phyloP scores from a whole-genome alignment of 2,888 invertebrate genomes.

The Torymus auratus region DNA sequence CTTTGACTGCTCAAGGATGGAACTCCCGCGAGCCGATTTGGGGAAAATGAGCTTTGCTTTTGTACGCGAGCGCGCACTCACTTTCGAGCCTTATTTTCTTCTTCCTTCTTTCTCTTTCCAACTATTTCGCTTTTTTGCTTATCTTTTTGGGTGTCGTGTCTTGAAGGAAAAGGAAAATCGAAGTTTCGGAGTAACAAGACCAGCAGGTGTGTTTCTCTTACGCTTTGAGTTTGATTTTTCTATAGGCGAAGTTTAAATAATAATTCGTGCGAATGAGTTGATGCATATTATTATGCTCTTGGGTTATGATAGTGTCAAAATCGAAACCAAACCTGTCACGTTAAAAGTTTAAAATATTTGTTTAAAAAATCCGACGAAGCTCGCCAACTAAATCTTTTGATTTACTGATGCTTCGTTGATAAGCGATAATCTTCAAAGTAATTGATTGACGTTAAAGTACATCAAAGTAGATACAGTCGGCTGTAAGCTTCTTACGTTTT shows the following conservation, averaged over 20 bases:
- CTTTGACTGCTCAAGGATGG: conserved; percentile 40
- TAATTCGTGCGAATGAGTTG: conserved; percentile 24
- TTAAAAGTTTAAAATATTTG: no score
- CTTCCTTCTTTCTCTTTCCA: not conserved
- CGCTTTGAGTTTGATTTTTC: conserved; percentile 35
- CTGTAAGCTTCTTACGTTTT: no score
- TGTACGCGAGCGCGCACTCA: not conserved
- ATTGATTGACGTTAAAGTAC: no score
- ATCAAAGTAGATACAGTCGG: no score
- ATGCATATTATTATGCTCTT: not conserved
- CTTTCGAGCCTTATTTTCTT: conserved; percentile 26
- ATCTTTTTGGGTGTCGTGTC: conserved; percentile 30
- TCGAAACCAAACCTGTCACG: no score
- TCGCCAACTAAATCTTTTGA: no score
- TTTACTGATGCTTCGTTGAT: no score
- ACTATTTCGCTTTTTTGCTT: conserved; percentile 18
- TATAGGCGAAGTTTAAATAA: conserved; percentile 22
- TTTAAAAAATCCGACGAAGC: no score
- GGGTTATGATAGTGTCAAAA: no score
- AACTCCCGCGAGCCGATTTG: conserved; percentile 47
- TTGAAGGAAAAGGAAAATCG: conserved; percentile 5
- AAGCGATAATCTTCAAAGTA: no score
- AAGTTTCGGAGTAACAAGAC: conserved; percentile 5
- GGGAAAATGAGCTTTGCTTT: conserved; percentile 52
- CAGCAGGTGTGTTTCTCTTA: conserved; percentile 9